phyloP scores from a whole-genome alignment of 1,140 invertebrate species.

The Oreohelix idahoensis region DNA sequence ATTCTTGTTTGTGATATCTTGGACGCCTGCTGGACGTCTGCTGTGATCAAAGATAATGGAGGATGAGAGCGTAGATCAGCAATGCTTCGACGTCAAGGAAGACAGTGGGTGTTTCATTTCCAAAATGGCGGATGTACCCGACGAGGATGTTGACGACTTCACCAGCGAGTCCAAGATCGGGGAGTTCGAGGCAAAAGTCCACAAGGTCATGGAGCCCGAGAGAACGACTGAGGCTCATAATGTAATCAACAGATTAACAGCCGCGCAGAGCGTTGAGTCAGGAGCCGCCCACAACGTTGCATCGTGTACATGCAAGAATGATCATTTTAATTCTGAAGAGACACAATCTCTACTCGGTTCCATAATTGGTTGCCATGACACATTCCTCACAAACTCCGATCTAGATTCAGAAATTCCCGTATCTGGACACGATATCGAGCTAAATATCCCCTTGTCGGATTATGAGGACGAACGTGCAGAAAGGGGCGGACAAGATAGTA shows the following conservation, averaged over 20 bases:
- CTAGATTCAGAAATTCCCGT: conserved; percentile 21
- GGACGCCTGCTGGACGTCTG: too few species aligned
- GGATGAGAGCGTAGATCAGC: background rate
- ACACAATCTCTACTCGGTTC: background rate
- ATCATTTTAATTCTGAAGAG: background rate
- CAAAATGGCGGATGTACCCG: conserved; percentile 8
- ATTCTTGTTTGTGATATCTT: too few species aligned
- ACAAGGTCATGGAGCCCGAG: background rate
- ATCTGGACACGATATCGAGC: conserved; percentile 26
- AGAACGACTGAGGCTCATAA: background rate
- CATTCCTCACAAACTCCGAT: conserved; percentile 15
- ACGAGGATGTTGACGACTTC: background rate
- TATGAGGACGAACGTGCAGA: background rate
- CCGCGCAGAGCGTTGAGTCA: background rate
- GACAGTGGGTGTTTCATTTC: conserved; percentile 35
- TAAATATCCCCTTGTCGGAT: conserved; percentile 8
- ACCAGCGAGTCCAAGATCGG: background rate
- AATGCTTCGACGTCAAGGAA: conserved; percentile 35
- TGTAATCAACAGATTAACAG: background rate
- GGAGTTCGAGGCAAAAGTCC: conserved; percentile 8
- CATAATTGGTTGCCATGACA: conserved; percentile 28
- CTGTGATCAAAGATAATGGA: background rate
- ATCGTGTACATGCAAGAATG: background rate
- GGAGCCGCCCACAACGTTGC: background rate
- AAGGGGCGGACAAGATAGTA: background rate